A percentile compares a stretch with the other conserved stretches of the same genome.
Evolutionary conservation across 2,797 vertebrate species (phyloP).

Genomic region (Xenopus petersii): DNA sequence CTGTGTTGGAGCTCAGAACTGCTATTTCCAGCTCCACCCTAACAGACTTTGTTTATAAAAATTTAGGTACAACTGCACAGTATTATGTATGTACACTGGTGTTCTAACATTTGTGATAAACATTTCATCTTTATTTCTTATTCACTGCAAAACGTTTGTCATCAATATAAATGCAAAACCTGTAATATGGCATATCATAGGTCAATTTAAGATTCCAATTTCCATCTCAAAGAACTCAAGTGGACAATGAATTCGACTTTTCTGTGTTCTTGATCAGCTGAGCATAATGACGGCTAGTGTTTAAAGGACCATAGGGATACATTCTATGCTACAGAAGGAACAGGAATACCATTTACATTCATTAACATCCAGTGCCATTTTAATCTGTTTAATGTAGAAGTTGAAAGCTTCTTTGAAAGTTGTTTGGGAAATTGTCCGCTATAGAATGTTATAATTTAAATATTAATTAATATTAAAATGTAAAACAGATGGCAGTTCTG

Average conservation of each 20-base stretch:
- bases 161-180: too few species aligned
- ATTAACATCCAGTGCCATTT: conserved; percentile 14
- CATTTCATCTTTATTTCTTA: too few species aligned
- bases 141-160: too few species aligned
- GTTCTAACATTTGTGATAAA: too few species aligned
- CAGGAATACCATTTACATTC: conserved; percentile 14
- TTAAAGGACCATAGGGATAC: conserved; percentile 32
- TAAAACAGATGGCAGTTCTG: neutral
- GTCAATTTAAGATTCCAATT: conserved; percentile 15
- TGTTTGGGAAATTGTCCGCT: conserved; percentile 1
- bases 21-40: too few species aligned
- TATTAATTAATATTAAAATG: conserved; percentile 16
- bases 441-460: conserved; percentile 43
- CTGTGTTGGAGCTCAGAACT: too few species aligned
- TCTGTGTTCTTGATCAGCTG: neutral
- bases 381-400: conserved; percentile 10
- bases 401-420: conserved; percentile 16
- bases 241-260: conserved; percentile 25
- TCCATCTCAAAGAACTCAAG: conserved; percentile 3
- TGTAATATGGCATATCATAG: neutral
- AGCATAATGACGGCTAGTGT: neutral
- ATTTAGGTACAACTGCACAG: too few species aligned
- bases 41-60: too few species aligned
- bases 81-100: too few species aligned
- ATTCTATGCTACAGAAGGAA: conserved; percentile 9